Evolutionary conservation across 53 echinoderm and acorn worm genomes (phyloP), one percentile per base, ranked within the genome.

Genomic region (Stichopus horrens): DNA sequence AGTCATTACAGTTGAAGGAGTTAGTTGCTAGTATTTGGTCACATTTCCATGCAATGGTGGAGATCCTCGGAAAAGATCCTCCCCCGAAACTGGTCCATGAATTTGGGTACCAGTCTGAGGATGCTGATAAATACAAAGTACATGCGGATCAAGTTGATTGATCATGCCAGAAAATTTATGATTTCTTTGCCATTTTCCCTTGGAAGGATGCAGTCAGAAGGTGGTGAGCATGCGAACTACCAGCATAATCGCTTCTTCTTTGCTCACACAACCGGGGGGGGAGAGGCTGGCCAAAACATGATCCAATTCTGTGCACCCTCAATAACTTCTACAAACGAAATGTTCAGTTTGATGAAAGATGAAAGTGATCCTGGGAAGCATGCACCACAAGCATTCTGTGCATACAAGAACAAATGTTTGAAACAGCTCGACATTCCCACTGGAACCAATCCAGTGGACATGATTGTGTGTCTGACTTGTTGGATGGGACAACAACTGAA

Each of bases 161-260:
- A 92, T 76, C 90, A 94, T 76, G 77, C 91, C 0, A 87, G 58
- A 21, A 83, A 88, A 75, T 90, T 94, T 73, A 88, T 92, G 91
- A 73, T 81, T 19, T 16, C 73, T 52, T 83, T 83, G 16, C 77
- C 80, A 23, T 90, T 94, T 77, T 89, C 91, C 53, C 19, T 94
- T 11, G 58, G 89, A 75, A 90, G 92, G 55, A 86, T 91, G 51
- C 91, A 92, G 60, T 58, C 92, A 5, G 95, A 94, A 83, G 95
- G 90, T 88, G 92, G 95, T n/a, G 93, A 94, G 68, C 92, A 93
- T 57, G 74, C 75, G 8, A 91, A 94, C 86, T 93, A 94, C 55
- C 74, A 75, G 54, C 92, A 94, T 60, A 92, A 88, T 88, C 65
- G 78, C 53, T 88, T 73, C 58, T 89, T 86, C 23, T 94, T 81